Conservation (phyloP, 2,113 vertebrate genomes). For the Chaenocephalus aceratus region DNA sequence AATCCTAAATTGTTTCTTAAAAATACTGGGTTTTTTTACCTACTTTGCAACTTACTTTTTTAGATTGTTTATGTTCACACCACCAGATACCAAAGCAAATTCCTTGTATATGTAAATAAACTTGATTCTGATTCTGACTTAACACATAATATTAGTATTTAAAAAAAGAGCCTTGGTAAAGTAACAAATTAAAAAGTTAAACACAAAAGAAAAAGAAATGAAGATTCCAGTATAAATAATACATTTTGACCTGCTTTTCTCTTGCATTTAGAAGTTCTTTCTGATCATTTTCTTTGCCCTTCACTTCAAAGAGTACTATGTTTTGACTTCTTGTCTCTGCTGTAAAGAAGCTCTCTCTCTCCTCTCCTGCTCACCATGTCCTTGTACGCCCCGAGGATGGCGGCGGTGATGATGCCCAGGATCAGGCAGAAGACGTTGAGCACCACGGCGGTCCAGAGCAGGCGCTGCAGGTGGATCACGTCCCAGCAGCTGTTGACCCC, state of each 20-base stretch:
- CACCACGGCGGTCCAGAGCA: slow-evolving; percentile 91
- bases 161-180: neutral
- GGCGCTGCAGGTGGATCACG: slow-evolving; percentile 89
- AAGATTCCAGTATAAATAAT: too few relatives aligned
- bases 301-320: neutral
- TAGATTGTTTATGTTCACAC: too few relatives aligned
- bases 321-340: neutral
- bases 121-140: too few relatives aligned
- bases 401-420: slow-evolving; percentile 90
- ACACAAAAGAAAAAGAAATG: neutral
- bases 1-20: too few relatives aligned
- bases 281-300: neutral
- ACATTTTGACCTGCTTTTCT: too few relatives aligned
- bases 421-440: slow-evolving; percentile 90
- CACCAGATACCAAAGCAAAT: too few relatives aligned
- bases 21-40: too few relatives aligned
- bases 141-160: neutral
- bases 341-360: neutral
- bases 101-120: too few relatives aligned
- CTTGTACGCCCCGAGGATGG: slow-evolving; percentile 95
- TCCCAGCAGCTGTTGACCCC: slow-evolving; percentile 91
- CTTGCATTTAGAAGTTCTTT: neutral
- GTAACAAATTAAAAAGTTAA: neutral
- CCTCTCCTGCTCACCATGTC: slow-evolving; percentile 86
- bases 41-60: too few relatives aligned